Conservation (phyloP, 2,113 vertebrate genomes). For the Platichthys stellatus region DNA sequence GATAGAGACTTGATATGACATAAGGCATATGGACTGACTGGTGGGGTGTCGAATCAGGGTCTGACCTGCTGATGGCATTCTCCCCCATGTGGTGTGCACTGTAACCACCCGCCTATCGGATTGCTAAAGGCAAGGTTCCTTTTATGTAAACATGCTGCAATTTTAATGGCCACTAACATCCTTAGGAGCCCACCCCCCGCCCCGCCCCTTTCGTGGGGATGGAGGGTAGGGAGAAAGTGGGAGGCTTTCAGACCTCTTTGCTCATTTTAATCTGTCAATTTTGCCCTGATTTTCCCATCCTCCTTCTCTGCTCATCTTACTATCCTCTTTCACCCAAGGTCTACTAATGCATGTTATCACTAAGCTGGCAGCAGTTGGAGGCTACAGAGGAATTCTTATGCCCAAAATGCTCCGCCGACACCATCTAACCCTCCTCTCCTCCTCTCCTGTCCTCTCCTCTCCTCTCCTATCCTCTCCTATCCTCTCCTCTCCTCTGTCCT, state of each 20-base stretch:
- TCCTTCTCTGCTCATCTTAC: constrained; percentile 56
- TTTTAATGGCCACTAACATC: constrained; percentile 70
- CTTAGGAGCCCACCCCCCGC: constrained; percentile 53
- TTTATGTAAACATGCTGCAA: constrained; percentile 73
- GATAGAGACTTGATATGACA: neutral
- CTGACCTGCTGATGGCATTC: neutral
- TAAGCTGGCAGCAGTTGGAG: constrained; percentile 70
- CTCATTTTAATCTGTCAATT: constrained; percentile 70
- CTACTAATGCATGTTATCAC: constrained; percentile 75
- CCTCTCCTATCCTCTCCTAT: constrained; percentile 28
- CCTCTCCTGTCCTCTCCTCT: constrained; percentile 35
- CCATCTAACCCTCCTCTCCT: constrained; percentile 45
- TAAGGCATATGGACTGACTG: neutral
- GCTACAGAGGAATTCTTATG: constrained; percentile 60
- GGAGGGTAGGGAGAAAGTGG: constrained; percentile 9
- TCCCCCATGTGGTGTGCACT: neutral
- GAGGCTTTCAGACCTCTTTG: constrained; percentile 69
- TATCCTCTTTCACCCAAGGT: constrained; percentile 68
- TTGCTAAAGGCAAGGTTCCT: constrained; percentile 23
- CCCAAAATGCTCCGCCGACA: constrained; percentile 55
- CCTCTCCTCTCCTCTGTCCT: constrained; percentile 35
- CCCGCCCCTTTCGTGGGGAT: constrained; percentile 27
- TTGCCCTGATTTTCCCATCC: constrained; percentile 50
- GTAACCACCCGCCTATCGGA: neutral
- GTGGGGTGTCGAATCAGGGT: neutral